phyloP scores from a whole-genome alignment of 2,797 vertebrate genomes.

The Myioborus melanocephalus region DNA sequence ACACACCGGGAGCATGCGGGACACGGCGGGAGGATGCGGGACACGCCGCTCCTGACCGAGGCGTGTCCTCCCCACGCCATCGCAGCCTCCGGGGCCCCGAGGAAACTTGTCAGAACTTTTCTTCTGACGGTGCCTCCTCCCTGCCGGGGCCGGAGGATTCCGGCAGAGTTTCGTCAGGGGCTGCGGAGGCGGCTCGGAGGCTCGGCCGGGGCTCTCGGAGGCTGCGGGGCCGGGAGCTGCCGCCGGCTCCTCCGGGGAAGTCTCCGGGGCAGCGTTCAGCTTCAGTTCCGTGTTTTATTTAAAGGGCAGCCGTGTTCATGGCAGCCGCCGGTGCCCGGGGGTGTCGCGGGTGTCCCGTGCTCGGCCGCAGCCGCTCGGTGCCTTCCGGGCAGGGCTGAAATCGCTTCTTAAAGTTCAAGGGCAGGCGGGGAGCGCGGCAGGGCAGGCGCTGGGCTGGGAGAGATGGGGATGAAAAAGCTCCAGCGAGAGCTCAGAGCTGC shows the following conservation, averaged over 20 bases:
- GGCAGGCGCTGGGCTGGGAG: not conserved
- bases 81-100: not conserved
- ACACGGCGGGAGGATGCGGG: not conserved
- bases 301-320: not conserved
- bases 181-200: not conserved
- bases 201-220: not conserved
- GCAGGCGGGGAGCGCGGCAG: accelerated
- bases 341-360: not conserved
- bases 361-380: not conserved
- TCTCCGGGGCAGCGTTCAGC: not conserved
- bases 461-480: no score
- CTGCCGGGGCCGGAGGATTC: not conserved
- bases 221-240: not conserved
- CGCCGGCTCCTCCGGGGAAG: not conserved
- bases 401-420: not conserved
- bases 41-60: not conserved
- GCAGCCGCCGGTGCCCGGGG: accelerated
- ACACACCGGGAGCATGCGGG: not conserved
- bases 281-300: conserved; percentile 14
- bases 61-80: not conserved
- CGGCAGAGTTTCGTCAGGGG: not conserved
- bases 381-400: not conserved
- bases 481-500: not conserved
- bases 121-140: not conserved
- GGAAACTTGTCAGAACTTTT: not conserved